Conservation (phyloP, 2,888 invertebrate species). For the Syritta pipiens region DNA sequence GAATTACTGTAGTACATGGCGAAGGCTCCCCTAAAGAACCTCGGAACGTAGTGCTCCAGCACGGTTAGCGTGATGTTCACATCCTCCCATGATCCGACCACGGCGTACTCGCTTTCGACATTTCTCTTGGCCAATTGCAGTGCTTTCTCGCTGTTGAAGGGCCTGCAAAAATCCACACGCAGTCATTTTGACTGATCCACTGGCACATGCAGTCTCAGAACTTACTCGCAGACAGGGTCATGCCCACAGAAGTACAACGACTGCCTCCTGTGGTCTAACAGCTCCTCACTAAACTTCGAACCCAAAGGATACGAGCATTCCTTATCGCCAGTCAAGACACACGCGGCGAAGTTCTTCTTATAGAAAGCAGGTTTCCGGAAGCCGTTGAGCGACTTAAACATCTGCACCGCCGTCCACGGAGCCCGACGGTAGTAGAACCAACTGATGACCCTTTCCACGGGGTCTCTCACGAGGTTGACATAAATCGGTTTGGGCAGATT, state of each 20-base stretch:
- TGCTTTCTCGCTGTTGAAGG: conserved; percentile 89
- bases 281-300: conserved; percentile 86
- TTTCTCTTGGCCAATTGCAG: conserved; percentile 89
- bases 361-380: conserved; percentile 81
- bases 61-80: conserved; percentile 90
- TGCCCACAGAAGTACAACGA: conserved; percentile 94
- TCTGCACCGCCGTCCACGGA: conserved; percentile 82
- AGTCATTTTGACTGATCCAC: background rate
- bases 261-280: conserved; percentile 90
- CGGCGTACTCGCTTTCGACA: conserved; percentile 90
- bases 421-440: conserved; percentile 95
- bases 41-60: conserved; percentile 87
- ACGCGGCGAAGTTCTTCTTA: conserved; percentile 91
- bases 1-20: conserved; percentile 87
- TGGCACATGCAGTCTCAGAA: conserved; percentile 50
- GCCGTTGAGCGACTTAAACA: conserved; percentile 67
- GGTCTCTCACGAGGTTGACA: conserved; percentile 92
- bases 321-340: conserved; percentile 88
- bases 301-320: conserved; percentile 89
- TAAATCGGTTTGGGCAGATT: conserved; percentile 90
- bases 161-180: conserved; percentile 81
- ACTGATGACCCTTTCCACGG: conserved; percentile 92
- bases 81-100: conserved; percentile 92
- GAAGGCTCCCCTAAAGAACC: conserved; percentile 88
- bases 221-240: conserved; percentile 87